phyloP scores from a whole-genome alignment of 2,113 vertebrate genomes.

The Poecilia latipinna region DNA sequence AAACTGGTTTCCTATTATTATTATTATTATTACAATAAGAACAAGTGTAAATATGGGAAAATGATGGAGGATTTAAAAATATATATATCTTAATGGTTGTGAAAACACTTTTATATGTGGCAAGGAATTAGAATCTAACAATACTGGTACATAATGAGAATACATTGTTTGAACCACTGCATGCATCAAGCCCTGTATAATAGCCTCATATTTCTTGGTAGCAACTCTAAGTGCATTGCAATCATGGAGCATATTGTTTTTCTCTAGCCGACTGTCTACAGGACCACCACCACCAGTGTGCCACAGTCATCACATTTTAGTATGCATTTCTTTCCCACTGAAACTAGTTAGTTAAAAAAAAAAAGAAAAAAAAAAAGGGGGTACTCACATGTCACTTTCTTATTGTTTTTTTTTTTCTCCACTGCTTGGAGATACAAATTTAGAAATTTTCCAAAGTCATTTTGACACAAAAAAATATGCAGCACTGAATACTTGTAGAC shows the following conservation, averaged over 20 bases:
- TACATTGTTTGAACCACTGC: slow-evolving; percentile 42
- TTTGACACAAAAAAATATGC: background rate
- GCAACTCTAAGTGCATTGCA: slow-evolving; percentile 51
- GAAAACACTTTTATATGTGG: slow-evolving; percentile 28
- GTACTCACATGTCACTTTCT: slow-evolving; percentile 3
- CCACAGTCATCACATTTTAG: slow-evolving; percentile 31
- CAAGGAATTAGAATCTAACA: slow-evolving; percentile 41
- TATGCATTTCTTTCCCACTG: slow-evolving; percentile 41
- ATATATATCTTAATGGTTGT: slow-evolving; percentile 13
- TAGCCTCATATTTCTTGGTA: slow-evolving; percentile 43
- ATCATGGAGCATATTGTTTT: slow-evolving; percentile 51
- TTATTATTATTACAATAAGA: too few species aligned
- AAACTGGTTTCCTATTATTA: too few species aligned
- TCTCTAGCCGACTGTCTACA: slow-evolving; percentile 46
- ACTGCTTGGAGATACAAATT: background rate
- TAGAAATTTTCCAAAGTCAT: background rate
- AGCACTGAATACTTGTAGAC: too few species aligned
- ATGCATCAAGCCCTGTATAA: slow-evolving; percentile 46
- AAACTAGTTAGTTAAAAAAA: slow-evolving; percentile 39
- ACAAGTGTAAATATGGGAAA: too few species aligned
- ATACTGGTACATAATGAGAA: slow-evolving; percentile 39
- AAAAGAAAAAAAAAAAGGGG: slow-evolving; percentile 10
- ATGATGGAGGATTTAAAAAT: too few species aligned
- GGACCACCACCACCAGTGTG: background rate
- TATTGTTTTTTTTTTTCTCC: background rate